A percentile compares a stretch with the other conserved stretches of the same genome.
These are phyloP conservation scores for Diachasmimorpha longicaudata DNA, from an alignment of 1,140 invertebrate species.

Conservation along the genomic window DNA sequence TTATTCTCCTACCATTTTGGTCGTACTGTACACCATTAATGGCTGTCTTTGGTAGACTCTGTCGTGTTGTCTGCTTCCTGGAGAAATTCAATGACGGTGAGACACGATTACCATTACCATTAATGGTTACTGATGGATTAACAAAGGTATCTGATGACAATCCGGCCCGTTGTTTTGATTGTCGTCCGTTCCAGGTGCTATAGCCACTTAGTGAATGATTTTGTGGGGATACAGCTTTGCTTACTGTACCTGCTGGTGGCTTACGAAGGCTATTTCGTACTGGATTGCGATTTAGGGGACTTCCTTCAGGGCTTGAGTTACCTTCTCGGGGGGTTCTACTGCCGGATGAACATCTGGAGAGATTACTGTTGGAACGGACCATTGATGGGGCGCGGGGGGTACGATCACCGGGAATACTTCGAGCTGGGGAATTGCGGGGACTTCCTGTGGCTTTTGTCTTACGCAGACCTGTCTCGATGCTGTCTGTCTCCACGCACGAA, in stretches of 20 bases:
- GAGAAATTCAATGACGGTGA: conserved; percentile 63
- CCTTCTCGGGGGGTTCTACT: conserved; percentile 51
- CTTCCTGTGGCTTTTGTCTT: conserved; percentile 62
- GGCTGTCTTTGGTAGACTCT: conserved; percentile 68
- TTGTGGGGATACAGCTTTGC: conserved; percentile 44
- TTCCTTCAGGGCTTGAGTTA: conserved; percentile 55
- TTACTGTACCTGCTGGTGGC: conserved; percentile 59
- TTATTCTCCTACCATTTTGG: conserved; percentile 63
- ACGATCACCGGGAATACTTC: conserved; percentile 58
- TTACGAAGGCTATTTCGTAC: conserved; percentile 49
- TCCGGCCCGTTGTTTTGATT: conserved; percentile 65
- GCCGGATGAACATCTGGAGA: conserved; percentile 56
- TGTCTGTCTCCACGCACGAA: conserved; percentile 70
- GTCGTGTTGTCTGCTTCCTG: conserved; percentile 67
- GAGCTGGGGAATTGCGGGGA: conserved; percentile 63
- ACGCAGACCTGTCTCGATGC: conserved; percentile 70
- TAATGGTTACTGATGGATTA: conserved; percentile 50
- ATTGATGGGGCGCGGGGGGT: conserved; percentile 61
- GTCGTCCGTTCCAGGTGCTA: conserved; percentile 76
- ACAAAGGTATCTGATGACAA: conserved; percentile 72
- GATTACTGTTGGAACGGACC: conserved; percentile 62
- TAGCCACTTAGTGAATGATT: conserved; percentile 44
- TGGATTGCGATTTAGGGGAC: conserved; percentile 47
- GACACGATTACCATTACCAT: conserved; percentile 40
- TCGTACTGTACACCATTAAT: conserved; percentile 61